phyloP scores from a whole-genome alignment of 2,888 invertebrate genomes.

The Lithosia quadra region DNA sequence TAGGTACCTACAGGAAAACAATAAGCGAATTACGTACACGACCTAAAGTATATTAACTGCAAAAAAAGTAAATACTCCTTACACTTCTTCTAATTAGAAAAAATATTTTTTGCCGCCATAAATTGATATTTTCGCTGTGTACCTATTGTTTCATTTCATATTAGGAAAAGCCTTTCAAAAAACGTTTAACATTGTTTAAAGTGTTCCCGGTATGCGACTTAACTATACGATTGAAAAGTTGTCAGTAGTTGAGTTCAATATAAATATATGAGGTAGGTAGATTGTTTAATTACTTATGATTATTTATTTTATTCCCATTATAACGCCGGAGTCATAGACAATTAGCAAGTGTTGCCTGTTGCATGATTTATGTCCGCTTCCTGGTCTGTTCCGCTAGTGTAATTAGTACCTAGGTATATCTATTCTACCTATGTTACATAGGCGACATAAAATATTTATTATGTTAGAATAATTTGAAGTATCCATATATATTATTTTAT shows the following conservation, averaged over 20 bases:
- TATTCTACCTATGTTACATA: constrained; percentile 5
- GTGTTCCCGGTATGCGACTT: too few species aligned
- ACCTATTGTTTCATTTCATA: not conserved
- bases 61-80: too few species aligned
- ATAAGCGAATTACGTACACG: too few species aligned
- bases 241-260: too few species aligned
- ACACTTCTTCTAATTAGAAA: not conserved
- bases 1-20: not conserved
- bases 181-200: too few species aligned
- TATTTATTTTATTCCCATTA: constrained; percentile 16
- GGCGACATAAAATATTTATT: constrained; percentile 10
- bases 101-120: not conserved
- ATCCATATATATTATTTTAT: not conserved
- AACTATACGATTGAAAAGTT: too few species aligned
- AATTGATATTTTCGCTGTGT: too few species aligned
- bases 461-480: not conserved
- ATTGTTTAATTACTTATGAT: not conserved
- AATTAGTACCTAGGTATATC: constrained; percentile 35
- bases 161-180: too few species aligned
- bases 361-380: constrained; percentile 44
- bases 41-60: too few species aligned
- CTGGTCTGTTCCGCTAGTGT: constrained; percentile 47
- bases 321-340: constrained; percentile 32
- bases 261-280: too few species aligned
- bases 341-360: constrained; percentile 37